phyloP scores from a whole-genome alignment of 2,888 invertebrate genomes.

The Pollenia griseotomentosa region DNA sequence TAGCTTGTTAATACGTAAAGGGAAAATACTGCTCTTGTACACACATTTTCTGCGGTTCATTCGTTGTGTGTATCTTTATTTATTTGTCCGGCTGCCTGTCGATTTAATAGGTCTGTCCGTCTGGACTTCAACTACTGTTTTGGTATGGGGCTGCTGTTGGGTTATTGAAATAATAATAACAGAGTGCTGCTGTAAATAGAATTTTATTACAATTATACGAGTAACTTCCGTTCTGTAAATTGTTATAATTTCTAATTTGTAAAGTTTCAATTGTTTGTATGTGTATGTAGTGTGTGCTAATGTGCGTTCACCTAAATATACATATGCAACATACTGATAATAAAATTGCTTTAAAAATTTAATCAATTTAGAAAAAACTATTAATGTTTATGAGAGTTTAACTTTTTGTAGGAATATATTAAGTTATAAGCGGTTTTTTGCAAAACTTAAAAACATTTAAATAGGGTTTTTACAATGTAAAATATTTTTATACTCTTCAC shows the following conservation, averaged over 20 bases:
- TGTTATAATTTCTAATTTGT: conserved; percentile 67
- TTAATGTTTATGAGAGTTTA: not conserved
- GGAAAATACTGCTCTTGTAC: not conserved
- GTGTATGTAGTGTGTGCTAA: conserved; percentile 5
- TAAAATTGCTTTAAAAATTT: conserved; percentile 4
- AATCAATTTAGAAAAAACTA: conserved; percentile 16
- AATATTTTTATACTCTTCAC: too few species aligned
- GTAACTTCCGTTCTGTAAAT: conserved; percentile 68
- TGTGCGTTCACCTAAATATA: conserved; percentile 5
- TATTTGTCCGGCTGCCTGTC: too few species aligned
- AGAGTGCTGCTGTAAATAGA: conserved; percentile 63
- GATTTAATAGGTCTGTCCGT: not conserved
- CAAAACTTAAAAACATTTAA: too few species aligned
- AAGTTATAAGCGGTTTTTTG: too few species aligned
- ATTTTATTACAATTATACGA: conserved; percentile 71
- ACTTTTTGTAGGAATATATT: too few species aligned
- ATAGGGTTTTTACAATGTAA: too few species aligned
- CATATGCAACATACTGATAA: conserved; percentile 3
- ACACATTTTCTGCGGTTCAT: conserved; percentile 44
- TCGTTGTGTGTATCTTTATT: conserved; percentile 25
- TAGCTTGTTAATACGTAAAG: too few species aligned
- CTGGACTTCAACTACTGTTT: not conserved
- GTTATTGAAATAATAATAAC: conserved; percentile 61
- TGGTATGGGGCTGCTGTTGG: conserved; percentile 23
- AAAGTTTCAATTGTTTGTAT: conserved; percentile 50